Evolutionary conservation across 2,113 vertebrate species (phyloP), one percentile per base, ranked within the genome.

Genomic region (Colossoma macropomum): DNA sequence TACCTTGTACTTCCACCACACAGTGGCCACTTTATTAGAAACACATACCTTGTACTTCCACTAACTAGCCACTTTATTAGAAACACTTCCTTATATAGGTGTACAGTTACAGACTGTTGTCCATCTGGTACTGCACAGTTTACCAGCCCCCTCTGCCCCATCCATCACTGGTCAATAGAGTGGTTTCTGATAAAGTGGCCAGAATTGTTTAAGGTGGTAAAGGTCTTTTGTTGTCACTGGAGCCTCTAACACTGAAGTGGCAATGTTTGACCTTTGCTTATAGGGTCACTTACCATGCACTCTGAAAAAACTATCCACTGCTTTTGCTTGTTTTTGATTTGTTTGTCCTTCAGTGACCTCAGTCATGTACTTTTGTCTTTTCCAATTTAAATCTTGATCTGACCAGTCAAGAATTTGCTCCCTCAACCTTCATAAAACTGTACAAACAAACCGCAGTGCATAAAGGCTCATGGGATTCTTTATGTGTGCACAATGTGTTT

Each of bases 381-480:
- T 25, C 62, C 12, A 59, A 19, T 28, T 71, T 71, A 54, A 13
- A 2, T 69, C 28, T 25, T 11, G 25, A 71, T 25, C n/a, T n/a
- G 4, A 25, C 60, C 60, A 72, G 12, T 32, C 25, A 73, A 41
- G 41, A 80, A 80, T 72, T 10, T 38, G 48, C 38, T 38, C 23
- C n/a, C 30, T 74, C 70, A 28, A 74, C 56, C 19, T 25, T 50
- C 23, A 34, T 52, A 23, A 80, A 48, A 5, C 21, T 34, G 59
- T 38, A 10, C 27, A 63, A 75, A 63, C 41, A 50, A 74, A 74
- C 70, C 70, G 74, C 70, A 54, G n/a, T 11, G 56, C 38, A 34
- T 23, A 19, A 21, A 30, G 17, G 41, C 21, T 80, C 68, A n/a
- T 71, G 59, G 54, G 59, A 0, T 62, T 62, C 59, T 56, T 8